phyloP scores from a whole-genome alignment of 2,888 invertebrate genomes.

The Sinohyriopsis cumingii region DNA sequence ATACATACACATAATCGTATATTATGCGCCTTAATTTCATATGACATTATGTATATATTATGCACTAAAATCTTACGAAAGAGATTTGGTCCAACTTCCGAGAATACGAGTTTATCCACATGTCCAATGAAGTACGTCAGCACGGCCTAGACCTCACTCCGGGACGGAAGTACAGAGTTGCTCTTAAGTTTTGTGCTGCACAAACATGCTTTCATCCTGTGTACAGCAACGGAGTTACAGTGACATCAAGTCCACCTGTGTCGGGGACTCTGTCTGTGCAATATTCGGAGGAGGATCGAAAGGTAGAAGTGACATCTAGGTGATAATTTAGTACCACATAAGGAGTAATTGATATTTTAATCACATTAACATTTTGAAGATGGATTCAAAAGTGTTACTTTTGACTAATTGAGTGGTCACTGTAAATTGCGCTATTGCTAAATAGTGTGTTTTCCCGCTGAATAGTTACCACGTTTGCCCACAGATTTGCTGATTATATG shows the following conservation, averaged over 20 bases:
- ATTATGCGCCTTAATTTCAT: no score
- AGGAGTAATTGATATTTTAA: no score
- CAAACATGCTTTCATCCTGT: conserved; percentile 14
- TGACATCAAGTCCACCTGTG: conserved; percentile 21
- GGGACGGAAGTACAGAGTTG: conserved; percentile 13
- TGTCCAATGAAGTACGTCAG: conserved; percentile 4
- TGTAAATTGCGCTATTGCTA: no score
- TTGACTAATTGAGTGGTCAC: no score
- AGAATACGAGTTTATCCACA: conserved; percentile 10
- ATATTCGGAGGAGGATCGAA: conserved; percentile 1
- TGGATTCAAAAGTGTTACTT: no score
- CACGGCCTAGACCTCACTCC: conserved; percentile 2
- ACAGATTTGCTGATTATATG: no score
- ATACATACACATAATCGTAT: no score
- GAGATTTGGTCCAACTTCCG: conserved; percentile 7
- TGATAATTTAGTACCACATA: no score
- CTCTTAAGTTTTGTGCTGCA: conserved; percentile 15
- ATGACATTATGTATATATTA: no score
- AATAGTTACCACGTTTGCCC: no score
- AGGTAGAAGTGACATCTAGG: not conserved
- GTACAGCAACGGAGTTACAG: conserved; percentile 20
- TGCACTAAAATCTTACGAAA: not conserved
- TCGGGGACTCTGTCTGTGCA: conserved; percentile 7
- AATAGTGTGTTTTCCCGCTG: no score
- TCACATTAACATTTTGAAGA: no score